Conservation (phyloP, 1,140 invertebrate species). For the Microplitis mediator region DNA sequence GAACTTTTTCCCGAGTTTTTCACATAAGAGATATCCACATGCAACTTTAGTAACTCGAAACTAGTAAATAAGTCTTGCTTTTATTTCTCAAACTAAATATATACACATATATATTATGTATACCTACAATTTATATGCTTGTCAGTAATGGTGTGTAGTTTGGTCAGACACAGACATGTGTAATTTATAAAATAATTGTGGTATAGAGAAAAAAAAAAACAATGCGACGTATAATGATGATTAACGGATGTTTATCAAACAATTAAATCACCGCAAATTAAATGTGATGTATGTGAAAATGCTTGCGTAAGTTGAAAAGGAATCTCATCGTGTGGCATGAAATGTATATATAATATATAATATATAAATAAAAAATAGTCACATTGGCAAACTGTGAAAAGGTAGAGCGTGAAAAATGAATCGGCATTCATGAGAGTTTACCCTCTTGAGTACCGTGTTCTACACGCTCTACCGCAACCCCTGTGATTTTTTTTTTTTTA, state of each 20-base stretch:
- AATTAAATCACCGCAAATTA: constrained; percentile 53
- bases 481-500: background rate
- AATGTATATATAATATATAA: no score
- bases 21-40: background rate
- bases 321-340: no score
- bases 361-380: background rate
- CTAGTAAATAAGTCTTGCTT: constrained; percentile 29
- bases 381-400: background rate
- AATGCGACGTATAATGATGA: constrained; percentile 30
- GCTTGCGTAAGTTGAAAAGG: no score
- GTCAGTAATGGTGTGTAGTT: no score
- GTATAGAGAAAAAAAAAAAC: constrained; percentile 46
- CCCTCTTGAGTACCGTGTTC: constrained; percentile 10
- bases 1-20: constrained; percentile 46
- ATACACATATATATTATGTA: no score
- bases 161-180: no score
- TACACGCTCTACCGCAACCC: constrained; percentile 7
- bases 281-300: no score
- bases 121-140: no score
- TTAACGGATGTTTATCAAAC: constrained; percentile 58
- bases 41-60: constrained; percentile 39
- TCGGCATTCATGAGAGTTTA: constrained; percentile 10
- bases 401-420: constrained; percentile 12
- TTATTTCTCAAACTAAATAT: constrained; percentile 12
- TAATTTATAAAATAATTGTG: background rate